Base-by-base conservation (phyloP, 2,797 vertebrate species). In the Graptemys geographica region DNA sequence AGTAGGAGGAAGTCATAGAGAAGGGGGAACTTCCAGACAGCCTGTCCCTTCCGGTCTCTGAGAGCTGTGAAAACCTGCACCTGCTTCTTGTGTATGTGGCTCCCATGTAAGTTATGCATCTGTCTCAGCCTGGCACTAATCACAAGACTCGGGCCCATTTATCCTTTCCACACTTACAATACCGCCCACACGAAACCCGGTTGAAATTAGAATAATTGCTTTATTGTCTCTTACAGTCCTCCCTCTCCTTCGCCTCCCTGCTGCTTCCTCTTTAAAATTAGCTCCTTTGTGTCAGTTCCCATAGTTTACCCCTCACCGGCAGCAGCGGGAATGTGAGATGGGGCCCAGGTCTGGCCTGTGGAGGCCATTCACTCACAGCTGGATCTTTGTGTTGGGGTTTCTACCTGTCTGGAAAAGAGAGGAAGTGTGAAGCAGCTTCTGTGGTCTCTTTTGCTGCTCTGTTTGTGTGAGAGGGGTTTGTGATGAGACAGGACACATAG, bases 281-380 rank as follows among this genome's bases (percentile, higher is more conserved):
- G 90, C 84, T 57, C 89, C 91, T 97, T 97, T 96, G 94, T 97
- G 83, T 90, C 1, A 2, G 23, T 96, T 94, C 51, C 95, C 89
- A 6, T 90, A 83, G 95, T 89, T 81, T 89, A 88, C 51, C 69
- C 89, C 82, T 94, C 41, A 41, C 92, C 3, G 1, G 78, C 33
- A 31, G 94, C 33, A 25, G 86, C 94, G 93, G 96, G 88, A 91
- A 87, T 86, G 62, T 79, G 62, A 3, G 11, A 37, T 37, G 87
- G 83, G 56, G 80, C 28, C 2, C 49, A 51, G 88, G 93, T 72
- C 80, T 74, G 83, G 62, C 59, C 5, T 33, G 79, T 3, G 3
- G 94, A 92, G 89, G 89, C 89, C 84, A n/a, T 11, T 1, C 55
- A 33, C 82, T 85, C 6, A 12, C 86, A 85, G 80, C 93, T 95